Percentiles rank a stretch among this genome's conserved stretches.
These are phyloP conservation scores for Argyresthia goedartella DNA, from an alignment of 2,888 invertebrate genomes.

Conservation along the genomic window DNA sequence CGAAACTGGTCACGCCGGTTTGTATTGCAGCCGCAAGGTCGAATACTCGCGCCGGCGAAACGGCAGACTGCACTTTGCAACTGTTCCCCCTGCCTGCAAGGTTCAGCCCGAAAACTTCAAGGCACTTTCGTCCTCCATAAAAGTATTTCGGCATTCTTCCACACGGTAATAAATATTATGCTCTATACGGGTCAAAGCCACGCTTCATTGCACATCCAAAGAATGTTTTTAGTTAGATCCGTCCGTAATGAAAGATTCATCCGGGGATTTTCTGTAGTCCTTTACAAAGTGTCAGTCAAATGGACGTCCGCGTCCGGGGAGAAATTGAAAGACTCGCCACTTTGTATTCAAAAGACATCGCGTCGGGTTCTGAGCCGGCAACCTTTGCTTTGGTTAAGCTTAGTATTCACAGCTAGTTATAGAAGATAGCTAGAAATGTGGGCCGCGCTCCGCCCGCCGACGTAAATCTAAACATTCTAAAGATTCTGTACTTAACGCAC, in stretches of 20 bases:
- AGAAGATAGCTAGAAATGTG: conserved; percentile 32
- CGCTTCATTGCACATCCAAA: too few relatives aligned
- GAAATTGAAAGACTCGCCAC: conserved; percentile 48
- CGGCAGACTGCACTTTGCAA: not conserved
- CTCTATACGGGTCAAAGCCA: too few relatives aligned
- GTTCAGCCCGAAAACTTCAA: too few relatives aligned
- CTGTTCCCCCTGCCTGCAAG: too few relatives aligned
- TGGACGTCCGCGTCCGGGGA: conserved; percentile 22
- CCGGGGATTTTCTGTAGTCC: conserved; percentile 19
- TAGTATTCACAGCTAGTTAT: not conserved
- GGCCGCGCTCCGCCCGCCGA: conserved; percentile 25
- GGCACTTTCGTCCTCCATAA: too few relatives aligned
- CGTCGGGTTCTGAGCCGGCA: not conserved
- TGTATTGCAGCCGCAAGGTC: conserved; percentile 57
- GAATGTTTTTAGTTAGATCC: not conserved
- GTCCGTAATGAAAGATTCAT: not conserved
- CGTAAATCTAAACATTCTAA: conserved; percentile 33
- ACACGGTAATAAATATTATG: too few relatives aligned
- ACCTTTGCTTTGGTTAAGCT: not conserved
- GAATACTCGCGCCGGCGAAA: conserved; percentile 31
- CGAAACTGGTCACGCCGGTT: conserved; percentile 45
- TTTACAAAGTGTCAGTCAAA: conserved; percentile 31
- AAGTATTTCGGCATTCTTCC: too few relatives aligned
- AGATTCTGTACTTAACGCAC: conserved; percentile 13
- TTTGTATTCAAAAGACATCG: conserved; percentile 55